Conservation (phyloP, 2,113 vertebrate species). For the Potamarius usumacintae region DNA sequence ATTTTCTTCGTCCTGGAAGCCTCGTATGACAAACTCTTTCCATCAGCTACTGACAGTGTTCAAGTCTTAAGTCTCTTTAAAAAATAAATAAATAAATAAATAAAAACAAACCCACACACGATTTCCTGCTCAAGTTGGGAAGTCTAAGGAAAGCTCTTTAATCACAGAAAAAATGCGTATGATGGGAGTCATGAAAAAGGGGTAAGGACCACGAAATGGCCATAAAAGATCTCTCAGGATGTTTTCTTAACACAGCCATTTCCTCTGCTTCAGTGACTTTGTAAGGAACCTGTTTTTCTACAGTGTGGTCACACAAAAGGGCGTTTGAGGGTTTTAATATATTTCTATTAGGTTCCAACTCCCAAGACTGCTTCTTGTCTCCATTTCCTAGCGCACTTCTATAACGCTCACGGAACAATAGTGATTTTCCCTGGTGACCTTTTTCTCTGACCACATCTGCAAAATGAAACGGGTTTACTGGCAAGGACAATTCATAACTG, state of each 20-base stretch:
- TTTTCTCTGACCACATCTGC: constrained; percentile 10
- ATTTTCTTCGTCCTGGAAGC: not conserved
- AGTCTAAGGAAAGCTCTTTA: not conserved
- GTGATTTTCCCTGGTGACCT: constrained; percentile 27
- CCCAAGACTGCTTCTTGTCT: not conserved
- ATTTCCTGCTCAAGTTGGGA: no score
- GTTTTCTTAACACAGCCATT: not conserved
- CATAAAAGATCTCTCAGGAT: not conserved
- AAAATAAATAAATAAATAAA: no score
- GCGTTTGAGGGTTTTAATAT: not conserved
- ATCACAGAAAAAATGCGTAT: not conserved
- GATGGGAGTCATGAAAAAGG: not conserved
- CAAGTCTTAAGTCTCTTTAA: not conserved
- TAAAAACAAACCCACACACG: no score
- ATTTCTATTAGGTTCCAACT: not conserved
- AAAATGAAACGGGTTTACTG: constrained; percentile 38
- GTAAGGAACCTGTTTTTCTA: not conserved
- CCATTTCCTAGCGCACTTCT: not conserved
- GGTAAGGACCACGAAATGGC: not conserved
- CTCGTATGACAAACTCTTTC: not conserved
- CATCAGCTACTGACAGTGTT: not conserved
- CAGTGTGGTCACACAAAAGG: not conserved
- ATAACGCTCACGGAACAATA: not conserved
- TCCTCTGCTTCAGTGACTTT: not conserved
- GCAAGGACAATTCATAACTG: constrained; percentile 8